phyloP scores from a whole-genome alignment of 2,888 invertebrate genomes.

The Apamea anceps region DNA sequence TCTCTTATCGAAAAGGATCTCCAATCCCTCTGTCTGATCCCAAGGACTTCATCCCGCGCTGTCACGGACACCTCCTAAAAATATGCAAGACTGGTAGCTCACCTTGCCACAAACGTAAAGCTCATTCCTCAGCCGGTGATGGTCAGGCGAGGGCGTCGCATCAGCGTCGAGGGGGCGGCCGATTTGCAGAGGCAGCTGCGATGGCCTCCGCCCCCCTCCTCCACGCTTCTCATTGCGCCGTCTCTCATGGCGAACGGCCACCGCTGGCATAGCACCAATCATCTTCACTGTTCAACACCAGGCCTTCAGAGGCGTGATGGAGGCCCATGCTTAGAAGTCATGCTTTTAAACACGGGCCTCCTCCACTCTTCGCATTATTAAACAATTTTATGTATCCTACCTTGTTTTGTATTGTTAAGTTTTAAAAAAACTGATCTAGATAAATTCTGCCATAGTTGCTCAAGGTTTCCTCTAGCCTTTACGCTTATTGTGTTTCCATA shows the following conservation, averaged over 20 bases:
- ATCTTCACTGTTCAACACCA: constrained; percentile 89
- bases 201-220: constrained; percentile 91
- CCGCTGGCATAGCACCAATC: constrained; percentile 97
- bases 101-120: constrained; percentile 94
- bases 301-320: constrained; percentile 59
- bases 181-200: constrained; percentile 92
- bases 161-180: constrained; percentile 91
- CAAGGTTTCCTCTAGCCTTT: not conserved
- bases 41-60: constrained; percentile 5
- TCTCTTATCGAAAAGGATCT: not conserved
- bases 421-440: not conserved
- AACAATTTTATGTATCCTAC: constrained; percentile 13
- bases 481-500: constrained; percentile 1
- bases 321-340: constrained; percentile 60
- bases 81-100: constrained; percentile 62
- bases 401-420: not conserved
- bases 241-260: constrained; percentile 95
- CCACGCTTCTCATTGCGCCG: constrained; percentile 93
- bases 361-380: constrained; percentile 49
- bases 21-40: not conserved
- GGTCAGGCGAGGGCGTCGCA: constrained; percentile 92
- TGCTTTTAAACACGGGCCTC: constrained; percentile 62
- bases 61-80: constrained; percentile 5
- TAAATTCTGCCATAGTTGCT: not conserved
- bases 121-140: constrained; percentile 91